phyloP scores from a whole-genome alignment of 1,140 invertebrate species.

The Neodiprion pinetum region DNA sequence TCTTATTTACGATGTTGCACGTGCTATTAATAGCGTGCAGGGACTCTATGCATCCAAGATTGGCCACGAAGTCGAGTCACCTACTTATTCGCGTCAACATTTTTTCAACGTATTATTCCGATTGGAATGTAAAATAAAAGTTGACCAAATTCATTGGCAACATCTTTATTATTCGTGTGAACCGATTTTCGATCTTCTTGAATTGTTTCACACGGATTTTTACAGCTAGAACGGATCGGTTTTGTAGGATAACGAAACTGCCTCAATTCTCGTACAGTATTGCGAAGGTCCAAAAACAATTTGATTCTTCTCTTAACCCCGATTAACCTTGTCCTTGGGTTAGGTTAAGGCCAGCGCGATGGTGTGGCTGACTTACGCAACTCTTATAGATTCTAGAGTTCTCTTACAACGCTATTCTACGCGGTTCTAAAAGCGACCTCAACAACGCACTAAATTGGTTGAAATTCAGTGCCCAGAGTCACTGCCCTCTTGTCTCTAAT shows the following conservation, averaged over 20 bases:
- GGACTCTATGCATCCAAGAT: too few relatives aligned
- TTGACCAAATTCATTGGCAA: too few relatives aligned
- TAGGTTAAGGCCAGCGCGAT: background rate
- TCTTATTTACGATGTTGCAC: background rate
- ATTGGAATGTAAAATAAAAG: too few relatives aligned
- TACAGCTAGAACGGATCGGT: too few relatives aligned
- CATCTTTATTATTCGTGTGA: too few relatives aligned
- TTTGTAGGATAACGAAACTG: too few relatives aligned
- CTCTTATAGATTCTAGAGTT: background rate
- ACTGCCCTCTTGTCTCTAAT: background rate
- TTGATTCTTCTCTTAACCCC: constrained; percentile 5
- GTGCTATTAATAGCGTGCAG: background rate
- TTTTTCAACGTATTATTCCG: too few relatives aligned
- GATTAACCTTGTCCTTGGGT: constrained; percentile 4
- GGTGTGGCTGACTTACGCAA: background rate
- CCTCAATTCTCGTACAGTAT: background rate
- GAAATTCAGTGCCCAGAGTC: constrained; percentile 3
- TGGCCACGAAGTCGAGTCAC: too few relatives aligned
- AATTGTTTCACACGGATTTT: too few relatives aligned
- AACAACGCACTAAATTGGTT: background rate
- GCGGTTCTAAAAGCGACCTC: background rate
- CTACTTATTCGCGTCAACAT: too few relatives aligned
- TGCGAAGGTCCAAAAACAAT: constrained; percentile 1
- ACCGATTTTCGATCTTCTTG: too few relatives aligned
- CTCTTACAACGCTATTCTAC: background rate